A percentile compares a stretch with the other conserved stretches of the same genome.
Conservation (phyloP, 2,797 vertebrate genomes). For the Spondyliosoma cantharus region DNA sequence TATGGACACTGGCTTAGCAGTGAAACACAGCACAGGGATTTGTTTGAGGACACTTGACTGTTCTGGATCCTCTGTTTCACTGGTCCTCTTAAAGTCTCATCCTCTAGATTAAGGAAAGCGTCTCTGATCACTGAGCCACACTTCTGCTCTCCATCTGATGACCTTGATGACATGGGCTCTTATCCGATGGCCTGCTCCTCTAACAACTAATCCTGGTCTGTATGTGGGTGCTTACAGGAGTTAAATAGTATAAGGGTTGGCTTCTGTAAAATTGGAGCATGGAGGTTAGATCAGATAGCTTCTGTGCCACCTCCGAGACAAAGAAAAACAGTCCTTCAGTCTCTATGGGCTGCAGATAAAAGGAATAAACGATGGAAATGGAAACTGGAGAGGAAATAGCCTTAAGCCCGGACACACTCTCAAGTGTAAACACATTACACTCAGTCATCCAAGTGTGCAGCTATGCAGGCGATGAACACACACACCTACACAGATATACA, state of each 20-base stretch:
- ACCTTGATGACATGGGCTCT: background rate
- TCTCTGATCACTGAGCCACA: background rate
- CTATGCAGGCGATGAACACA: background rate
- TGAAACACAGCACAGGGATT: background rate
- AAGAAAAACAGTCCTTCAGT: conserved; percentile 29
- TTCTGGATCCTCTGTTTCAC: background rate
- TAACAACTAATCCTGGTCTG: background rate
- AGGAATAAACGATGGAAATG: conserved; percentile 20
- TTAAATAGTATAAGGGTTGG: conserved; percentile 4
- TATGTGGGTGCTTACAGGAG: background rate
- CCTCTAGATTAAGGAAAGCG: background rate
- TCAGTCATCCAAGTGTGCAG: conserved; percentile 19
- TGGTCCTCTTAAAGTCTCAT: background rate
- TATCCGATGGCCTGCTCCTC: background rate
- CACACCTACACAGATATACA: background rate
- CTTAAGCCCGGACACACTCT: conserved; percentile 14
- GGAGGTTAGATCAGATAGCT: conserved; percentile 33
- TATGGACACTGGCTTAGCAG: background rate
- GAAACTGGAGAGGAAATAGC: conserved; percentile 33
- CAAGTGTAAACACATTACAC: conserved; percentile 14
- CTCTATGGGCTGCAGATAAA: conserved; percentile 34
- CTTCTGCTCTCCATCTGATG: conserved; percentile 13
- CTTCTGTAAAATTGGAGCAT: conserved; percentile 8
- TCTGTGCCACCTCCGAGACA: conserved; percentile 19
- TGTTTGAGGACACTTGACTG: background rate